Evolutionary conservation across 1,140 invertebrate genomes (phyloP), one percentile per base, ranked within the genome.

Genomic region (Aethina tumida): DNA sequence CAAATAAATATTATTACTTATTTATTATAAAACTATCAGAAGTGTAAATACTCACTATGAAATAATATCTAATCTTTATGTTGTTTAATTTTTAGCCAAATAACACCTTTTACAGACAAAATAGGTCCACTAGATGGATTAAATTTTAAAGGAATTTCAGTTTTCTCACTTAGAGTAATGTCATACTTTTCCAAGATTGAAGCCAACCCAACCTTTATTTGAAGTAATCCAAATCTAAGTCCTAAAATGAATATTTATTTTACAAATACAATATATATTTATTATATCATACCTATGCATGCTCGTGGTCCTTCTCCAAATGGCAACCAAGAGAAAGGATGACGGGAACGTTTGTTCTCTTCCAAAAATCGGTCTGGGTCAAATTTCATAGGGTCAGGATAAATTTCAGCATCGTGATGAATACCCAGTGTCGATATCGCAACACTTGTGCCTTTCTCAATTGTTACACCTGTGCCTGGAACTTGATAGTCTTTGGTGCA

Each of bases 321-420:
- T 5, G 75, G 71, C 3, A 45, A 7, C 28, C 30, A 32, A 3
- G 43, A 12, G 15, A 12, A 39, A 6, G 15, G 17, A 14, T 33
- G 7, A 3, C 31, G 45, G 5, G 20, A 22, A n/a, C 28, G 38
- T 8, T 17, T 74, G 58, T 65, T 64, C 45, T 71, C 70, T 2
- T 67, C 57, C 7, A 59, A 52, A 52, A 84, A 85, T 43, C 79
- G 59, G 25, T 80, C 74, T 0, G 83, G 83, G 60, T 79, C 65
- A 46, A 81, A 86, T 6, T 51, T 59, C 5, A 75, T 64, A 4
- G 82, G 81, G 43, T 84, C 62, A 2, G 71, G 64, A 56, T 69
- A 85, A 35, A 71, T 63, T 6, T 67, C 58, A 2, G 72, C 66
- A 64, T 84, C 74, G 18, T 67, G 58, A 44, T 86, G 81, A 13